Base-by-base conservation (phyloP, 2,797 vertebrate genomes). In the Sarcoramphus papa region DNA sequence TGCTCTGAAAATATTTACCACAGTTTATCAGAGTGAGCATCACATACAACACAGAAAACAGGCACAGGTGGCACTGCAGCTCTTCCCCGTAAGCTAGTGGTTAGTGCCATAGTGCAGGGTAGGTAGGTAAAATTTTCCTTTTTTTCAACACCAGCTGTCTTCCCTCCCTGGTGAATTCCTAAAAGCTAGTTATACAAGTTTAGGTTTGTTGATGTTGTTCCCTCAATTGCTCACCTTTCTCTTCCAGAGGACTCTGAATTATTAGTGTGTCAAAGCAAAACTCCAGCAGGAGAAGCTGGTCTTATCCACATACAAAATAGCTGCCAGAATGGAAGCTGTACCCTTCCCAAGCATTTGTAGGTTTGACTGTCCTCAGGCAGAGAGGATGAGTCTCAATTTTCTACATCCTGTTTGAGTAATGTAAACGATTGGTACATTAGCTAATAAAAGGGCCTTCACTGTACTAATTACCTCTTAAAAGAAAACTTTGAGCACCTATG, bases 1-100 rank as follows among this genome's bases (percentile, higher is more conserved):
- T 47, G 20, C 64, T 90, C 89, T 72, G 87, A 85, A 94, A 94
- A 92, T 90, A 68, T 85, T 95, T 96, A 31, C 60, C 48, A 79
- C 25, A n/a, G 45, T 87, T 93, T 80, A 45, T 88, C 15, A n/a
- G 27, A 82, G 25, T 6, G 14, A 95, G 48, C 67, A 37, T 63
- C 80, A 45, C 65, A 77, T 10, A 53, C 41, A 90, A 64, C 48
- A 80, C 18, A 79, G 63, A 78, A 89, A 87, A 86, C 27, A 82
- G 59, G 48, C 54, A 65, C 43, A 82, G 67, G 84, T 70, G 54
- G 43, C 63, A 53, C 31, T 69, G 47, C 47, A 87, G 24, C 30
- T 82, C 57, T 64, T 82, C 67, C 40, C n/a, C 21, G 19, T n/a
- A 54, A 92, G n/a, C 16, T 67, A 14, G 3, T 9, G 16, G n/a